phyloP scores from a whole-genome alignment of 2,797 vertebrate species.

The Mastacembelus armatus region DNA sequence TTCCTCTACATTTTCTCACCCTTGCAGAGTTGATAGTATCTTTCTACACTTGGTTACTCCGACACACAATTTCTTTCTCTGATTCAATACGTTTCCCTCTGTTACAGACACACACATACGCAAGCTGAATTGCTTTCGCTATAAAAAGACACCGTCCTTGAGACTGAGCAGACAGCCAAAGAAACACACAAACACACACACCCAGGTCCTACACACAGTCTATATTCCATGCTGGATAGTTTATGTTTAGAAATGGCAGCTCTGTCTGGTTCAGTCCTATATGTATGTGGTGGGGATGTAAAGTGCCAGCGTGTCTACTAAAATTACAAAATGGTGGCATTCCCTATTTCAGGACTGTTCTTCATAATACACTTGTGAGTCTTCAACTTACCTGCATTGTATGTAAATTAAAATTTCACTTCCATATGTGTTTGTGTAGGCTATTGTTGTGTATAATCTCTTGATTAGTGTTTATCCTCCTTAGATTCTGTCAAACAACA shows the following conservation, averaged over 20 bases:
- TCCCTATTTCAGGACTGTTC: slow-evolving; percentile 40
- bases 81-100: slow-evolving; percentile 27
- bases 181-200: slow-evolving; percentile 30
- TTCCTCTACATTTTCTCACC: slow-evolving; percentile 7
- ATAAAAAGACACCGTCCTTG: slow-evolving; percentile 81
- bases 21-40: slow-evolving; percentile 11
- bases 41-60: slow-evolving; percentile 5
- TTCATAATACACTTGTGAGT: too few species aligned
- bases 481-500: slow-evolving; percentile 35
- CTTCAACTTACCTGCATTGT: too few species aligned
- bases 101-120: slow-evolving; percentile 17
- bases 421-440: background rate
- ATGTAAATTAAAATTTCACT: background rate
- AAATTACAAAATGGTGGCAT: slow-evolving; percentile 39
- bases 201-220: slow-evolving; percentile 42
- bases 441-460: background rate
- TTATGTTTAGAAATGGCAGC: slow-evolving; percentile 76
- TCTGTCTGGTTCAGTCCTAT: slow-evolving; percentile 53
- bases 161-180: slow-evolving; percentile 67
- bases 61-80: slow-evolving; percentile 17
- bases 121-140: slow-evolving; percentile 54
- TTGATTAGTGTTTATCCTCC: slow-evolving; percentile 2
- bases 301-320: slow-evolving; percentile 65
- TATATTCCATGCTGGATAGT: slow-evolving; percentile 58
- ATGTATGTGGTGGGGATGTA: slow-evolving; percentile 56